phyloP scores from a whole-genome alignment of 2,888 invertebrate species.

The Zaprionus lineosus region DNA sequence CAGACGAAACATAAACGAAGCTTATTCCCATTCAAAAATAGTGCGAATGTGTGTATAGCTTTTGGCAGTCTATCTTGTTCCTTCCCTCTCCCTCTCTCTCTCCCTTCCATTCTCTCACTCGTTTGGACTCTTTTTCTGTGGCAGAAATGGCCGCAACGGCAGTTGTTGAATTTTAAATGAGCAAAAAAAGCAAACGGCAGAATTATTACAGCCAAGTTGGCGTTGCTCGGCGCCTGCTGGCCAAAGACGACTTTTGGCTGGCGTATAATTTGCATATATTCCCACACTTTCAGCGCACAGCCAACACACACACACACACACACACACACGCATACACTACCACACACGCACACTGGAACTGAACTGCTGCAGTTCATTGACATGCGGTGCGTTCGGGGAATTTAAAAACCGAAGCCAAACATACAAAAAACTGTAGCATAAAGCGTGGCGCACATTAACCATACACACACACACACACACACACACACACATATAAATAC shows the following conservation, averaged over 20 bases:
- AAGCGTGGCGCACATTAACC: slow-evolving; percentile 37
- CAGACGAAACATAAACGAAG: slow-evolving; percentile 61
- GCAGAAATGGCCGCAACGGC: slow-evolving; percentile 43
- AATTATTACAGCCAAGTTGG: slow-evolving; percentile 63
- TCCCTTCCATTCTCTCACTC: not conserved
- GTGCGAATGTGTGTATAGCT: slow-evolving; percentile 35
- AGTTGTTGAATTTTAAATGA: slow-evolving; percentile 78
- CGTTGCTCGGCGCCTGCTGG: slow-evolving; percentile 25
- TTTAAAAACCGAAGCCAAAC: slow-evolving; percentile 43
- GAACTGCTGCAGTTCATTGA: slow-evolving; percentile 61
- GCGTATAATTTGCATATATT: slow-evolving; percentile 65
- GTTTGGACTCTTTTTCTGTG: slow-evolving; percentile 6
- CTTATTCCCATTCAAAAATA: slow-evolving; percentile 71
- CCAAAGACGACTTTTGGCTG: slow-evolving; percentile 70
- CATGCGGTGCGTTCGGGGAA: slow-evolving; percentile 63
- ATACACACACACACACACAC: slow-evolving; percentile 19
- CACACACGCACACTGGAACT: slow-evolving; percentile 24
- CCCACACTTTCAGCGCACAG: slow-evolving; percentile 13
- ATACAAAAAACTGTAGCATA: slow-evolving; percentile 46
- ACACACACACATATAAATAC: slow-evolving; percentile 3
- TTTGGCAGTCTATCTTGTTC: not conserved
- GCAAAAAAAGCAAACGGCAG: slow-evolving; percentile 68
- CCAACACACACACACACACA: slow-evolving; percentile 11
- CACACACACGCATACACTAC: slow-evolving; percentile 18
- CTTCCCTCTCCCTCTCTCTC: not conserved